Base-by-base conservation (phyloP, 2,888 invertebrate species). In the Cristatella mucedo region DNA sequence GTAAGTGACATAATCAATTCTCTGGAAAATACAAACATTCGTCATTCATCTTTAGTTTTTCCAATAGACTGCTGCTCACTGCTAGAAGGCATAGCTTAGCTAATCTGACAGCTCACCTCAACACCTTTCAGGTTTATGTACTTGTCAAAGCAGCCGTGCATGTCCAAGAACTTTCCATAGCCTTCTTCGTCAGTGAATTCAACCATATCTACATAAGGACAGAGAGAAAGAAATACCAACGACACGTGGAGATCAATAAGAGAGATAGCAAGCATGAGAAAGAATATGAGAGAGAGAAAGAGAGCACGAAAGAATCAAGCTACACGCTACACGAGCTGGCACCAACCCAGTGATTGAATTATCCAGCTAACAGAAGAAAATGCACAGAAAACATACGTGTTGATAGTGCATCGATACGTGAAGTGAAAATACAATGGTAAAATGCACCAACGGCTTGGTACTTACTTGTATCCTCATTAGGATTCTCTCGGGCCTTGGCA, bases 171-270 rank as follows among this genome's bases (percentile, higher is more conserved):
- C 63, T 86, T 86, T 11, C 97, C 97, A 68, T 93, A 97, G 1
- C 95, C 95, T 69, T 99, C 97, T 68, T 99, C 97, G 68, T 97
- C 97, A 3, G 87, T 84, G 61, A 99, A 99, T 53, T 93, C 91
- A 2, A 89, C 85, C 49, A 93, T 74, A 61, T 54, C 63, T 62
- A 49, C 9, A 46, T 34, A 29, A 29, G 37, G 16, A 5, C 6
- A 5, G 9, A 26, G 9, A 26, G n/a, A 6, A 9, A n/a, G 9
- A 11, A 26, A 26, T 26, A 26, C 26, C 26, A 11, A n/a, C 9
- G 26, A n/a, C 26, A 11, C 9, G 7, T 26, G 26, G 9, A 26
- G 26, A 9, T 11, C 9, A 26, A 26, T 9, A 11, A 26, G 9
- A 11, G 26, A 9, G 26, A 26, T 11, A 11, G 26, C n/a, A 11